Base-by-base conservation (phyloP, 1,140 invertebrate genomes). In the Drosophila kanapiae region DNA sequence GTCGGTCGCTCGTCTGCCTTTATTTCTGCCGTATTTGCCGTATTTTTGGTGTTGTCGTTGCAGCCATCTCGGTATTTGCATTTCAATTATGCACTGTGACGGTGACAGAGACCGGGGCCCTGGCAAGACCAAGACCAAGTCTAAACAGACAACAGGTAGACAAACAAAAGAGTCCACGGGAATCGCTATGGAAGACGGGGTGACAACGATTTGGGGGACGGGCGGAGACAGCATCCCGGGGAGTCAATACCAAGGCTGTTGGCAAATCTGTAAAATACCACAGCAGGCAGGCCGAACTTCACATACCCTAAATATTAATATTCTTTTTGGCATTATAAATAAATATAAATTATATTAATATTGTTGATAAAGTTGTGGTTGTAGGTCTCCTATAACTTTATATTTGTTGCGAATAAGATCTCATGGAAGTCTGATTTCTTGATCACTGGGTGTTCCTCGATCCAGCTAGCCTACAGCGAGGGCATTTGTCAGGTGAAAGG, bases 91-190 rank as follows among this genome's bases (percentile, higher is more conserved):
- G 75, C 68, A 61, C 75, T 76, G 54, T 45, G 72, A 29, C 37
- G 37, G 16, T 51, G 23, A 69, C 60, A 38, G 33, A 29, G 29
- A 54, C 18, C 53, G n/a, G 14, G 27, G 23, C 53, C 8, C 51
- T 23, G 48, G 31, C 29, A 31, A 54, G 54, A 58, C 57, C 76
- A 70, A 78, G 65, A 54, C 51, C 65, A 71, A 54, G 53, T 70
- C 74, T 69, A 78, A 78, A 78, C 75, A 77, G 74, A 78, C 75
- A 78, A 69, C 74, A 78, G 75, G 75, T 78, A 71, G 65, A 63
- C 75, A 78, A 78, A 78, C 65, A 78, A 62, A 69, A 61, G 57
- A 57, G 56, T 37, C 54, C 31, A 45, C 61, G 71, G 60, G 69
- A 76, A 75, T 57, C 29, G 67, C 16, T n/a, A n/a, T n/a, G 14